Base-by-base conservation (phyloP, 2,113 vertebrate genomes). In the Phaetusa simplex region DNA sequence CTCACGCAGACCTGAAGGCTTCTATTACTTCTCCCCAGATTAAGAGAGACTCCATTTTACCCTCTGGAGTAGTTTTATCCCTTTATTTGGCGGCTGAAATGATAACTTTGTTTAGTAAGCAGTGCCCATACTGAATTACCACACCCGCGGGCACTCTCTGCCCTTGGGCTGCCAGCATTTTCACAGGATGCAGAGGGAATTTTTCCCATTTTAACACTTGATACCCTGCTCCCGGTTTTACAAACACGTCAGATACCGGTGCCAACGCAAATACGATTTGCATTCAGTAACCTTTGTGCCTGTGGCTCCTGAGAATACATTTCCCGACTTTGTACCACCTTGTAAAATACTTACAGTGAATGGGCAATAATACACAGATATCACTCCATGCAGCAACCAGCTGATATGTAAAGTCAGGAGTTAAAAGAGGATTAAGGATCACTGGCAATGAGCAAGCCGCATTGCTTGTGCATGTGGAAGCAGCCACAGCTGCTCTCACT, bases 361-460 rank as follows among this genome's bases (percentile, higher is more conserved):
- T 86, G 91, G 79, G 86, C 82, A 93, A 47, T 29, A 73, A 96
- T 30, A 80, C 62, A 52, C 87, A 90, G 94, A 47, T 95, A 94
- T 97, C 96, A 95, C 95, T 88, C 70, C 89, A 96, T 71, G 59
- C 74, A 93, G 84, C 89, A 97, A 90, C 84, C 55, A 97, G 93
- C n/a, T 1, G 5, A 80, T 73, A 94, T 49, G 85, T 96, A 78
- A 89, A 97, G 95, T 96, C 94, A 96, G 89, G 91, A 94, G 89
- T 96, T 94, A 95, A 94, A 81, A 97, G 91, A 90, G 94, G 97
- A 97, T 97, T 97, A 97, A 95, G 90, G 82, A 70, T 91, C 84
- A 77, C 84, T 96, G 95, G 93, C 94, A 95, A 42, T 0, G 6
- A 91, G 85, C 74, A 56, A 83, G 47, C 76, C 0, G 26, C 96